phyloP scores from a whole-genome alignment of 1,140 invertebrate species.

The Lerema accius region DNA sequence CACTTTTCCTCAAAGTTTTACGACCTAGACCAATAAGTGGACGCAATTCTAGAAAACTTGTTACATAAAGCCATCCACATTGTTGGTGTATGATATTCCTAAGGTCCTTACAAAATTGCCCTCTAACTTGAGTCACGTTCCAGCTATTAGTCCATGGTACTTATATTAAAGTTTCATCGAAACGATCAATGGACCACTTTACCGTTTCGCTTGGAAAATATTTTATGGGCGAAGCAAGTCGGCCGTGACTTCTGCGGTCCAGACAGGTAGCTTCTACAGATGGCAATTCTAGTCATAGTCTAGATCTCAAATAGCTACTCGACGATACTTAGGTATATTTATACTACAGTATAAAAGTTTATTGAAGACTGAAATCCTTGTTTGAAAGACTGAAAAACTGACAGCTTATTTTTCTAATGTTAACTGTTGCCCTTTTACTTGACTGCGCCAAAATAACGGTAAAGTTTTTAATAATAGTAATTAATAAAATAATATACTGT shows the following conservation, averaged over 20 bases:
- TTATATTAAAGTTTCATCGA: conserved; percentile 74
- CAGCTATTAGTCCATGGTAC: conserved; percentile 70
- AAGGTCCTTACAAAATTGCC: conserved; percentile 63
- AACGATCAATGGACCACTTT: conserved; percentile 68
- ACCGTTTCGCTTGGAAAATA: conserved; percentile 62
- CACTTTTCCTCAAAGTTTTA: conserved; percentile 3
- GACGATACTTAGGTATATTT: background rate
- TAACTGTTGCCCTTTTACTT: background rate
- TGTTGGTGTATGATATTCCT: conserved; percentile 71
- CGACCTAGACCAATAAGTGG: background rate
- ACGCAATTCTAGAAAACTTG: conserved; percentile 10
- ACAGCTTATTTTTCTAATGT: conserved; percentile 5
- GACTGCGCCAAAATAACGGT: too few species aligned
- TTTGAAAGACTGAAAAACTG: background rate
- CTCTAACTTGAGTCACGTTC: conserved; percentile 69
- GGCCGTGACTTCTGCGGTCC: conserved; percentile 45
- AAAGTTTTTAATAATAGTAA: too few species aligned
- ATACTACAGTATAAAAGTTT: background rate
- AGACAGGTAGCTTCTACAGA: conserved; percentile 44
- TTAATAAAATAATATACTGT: too few species aligned
- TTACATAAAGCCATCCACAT: conserved; percentile 58
- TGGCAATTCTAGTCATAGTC: conserved; percentile 3
- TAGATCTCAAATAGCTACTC: background rate
- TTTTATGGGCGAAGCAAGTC: conserved; percentile 57
- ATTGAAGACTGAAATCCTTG: background rate